Percentiles rank a stretch among this genome's conserved stretches.
phyloP scores from a whole-genome alignment of 2,113 vertebrate genomes.

The Toxotes jaculatrix region DNA sequence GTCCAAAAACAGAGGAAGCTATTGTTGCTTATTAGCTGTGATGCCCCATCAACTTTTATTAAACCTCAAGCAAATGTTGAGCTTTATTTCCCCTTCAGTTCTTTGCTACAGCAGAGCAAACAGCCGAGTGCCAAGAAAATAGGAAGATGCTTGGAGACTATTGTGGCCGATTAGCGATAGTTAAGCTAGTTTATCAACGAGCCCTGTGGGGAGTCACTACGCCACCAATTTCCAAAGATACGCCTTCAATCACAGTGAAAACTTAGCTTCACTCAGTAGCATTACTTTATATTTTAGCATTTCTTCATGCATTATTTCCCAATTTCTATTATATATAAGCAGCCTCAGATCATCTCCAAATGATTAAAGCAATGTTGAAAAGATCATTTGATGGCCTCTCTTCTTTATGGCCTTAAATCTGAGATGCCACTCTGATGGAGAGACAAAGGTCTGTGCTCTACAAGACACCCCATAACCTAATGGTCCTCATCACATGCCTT shows the following conservation, averaged over 20 bases:
- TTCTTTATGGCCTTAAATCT: constrained; percentile 48
- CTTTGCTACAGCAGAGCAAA: background rate
- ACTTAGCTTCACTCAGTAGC: background rate
- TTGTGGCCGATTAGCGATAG: too few relatives aligned
- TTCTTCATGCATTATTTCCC: constrained; percentile 1
- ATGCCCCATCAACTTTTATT: too few relatives aligned
- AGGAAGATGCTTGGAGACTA: background rate
- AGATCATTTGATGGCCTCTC: constrained; percentile 38
- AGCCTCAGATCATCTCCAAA: constrained; percentile 15
- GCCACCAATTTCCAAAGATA: background rate
- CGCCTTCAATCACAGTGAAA: background rate
- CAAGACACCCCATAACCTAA: constrained; percentile 69
- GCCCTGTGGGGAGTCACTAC: too few relatives aligned
- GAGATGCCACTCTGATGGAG: constrained; percentile 45
- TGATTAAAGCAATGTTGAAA: constrained; percentile 39
- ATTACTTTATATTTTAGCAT: background rate
- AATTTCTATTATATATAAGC: background rate
- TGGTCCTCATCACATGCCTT: constrained; percentile 66
- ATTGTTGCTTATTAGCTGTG: too few relatives aligned
- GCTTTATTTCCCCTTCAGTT: background rate
- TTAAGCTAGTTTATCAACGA: too few relatives aligned
- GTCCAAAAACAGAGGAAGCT: too few relatives aligned
- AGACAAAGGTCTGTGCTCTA: constrained; percentile 68
- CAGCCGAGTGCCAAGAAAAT: background rate
- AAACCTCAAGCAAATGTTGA: background rate